Evolutionary conservation across 1,140 invertebrate genomes (phyloP), one percentile per base, ranked within the genome.

Genomic region (Coptotermes formosanus): DNA sequence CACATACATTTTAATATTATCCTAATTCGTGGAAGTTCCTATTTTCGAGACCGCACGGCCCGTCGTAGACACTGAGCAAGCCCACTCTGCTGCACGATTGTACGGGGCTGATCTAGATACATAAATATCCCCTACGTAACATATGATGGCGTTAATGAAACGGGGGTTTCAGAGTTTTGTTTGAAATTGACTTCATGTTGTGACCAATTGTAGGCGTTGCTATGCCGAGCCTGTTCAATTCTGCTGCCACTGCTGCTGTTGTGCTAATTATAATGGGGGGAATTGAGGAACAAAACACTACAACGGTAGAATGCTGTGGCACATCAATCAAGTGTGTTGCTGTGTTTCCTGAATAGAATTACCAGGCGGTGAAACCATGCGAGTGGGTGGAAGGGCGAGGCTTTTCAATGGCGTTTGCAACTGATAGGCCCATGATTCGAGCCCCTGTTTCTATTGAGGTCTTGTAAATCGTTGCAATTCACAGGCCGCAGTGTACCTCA

Each of bases 241-340:
- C 64, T 75, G 64, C 52, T 21, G 52, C 38, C 38, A 38, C 52
- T 48, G 48, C 59, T 64, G 19, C 59, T 75, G 64, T 75, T 75
- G 64, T 75, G 64, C 64, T 75, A 75, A 75, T 75, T 75, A 75
- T 75, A 75, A 75, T 75, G 64, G 25, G 25, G 64, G 64, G n/a
- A 75, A 75, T 75, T 75, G 64, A 25, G 64, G n/a, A 75, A 75
- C 64, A 75, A 75, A 75, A 75, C 64, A 75, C 64, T 75, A 75
- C 64, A 75, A 75, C 64, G 14, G 64, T 30, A 75, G 64, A 75
- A n/a, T 75, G 16, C 8, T n/a, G 64, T 30, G 19, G 25, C 64
- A 30, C 64, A 75, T 75, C 64, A 75, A 75, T 75, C 64, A 75
- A 75, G 64, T 75, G 64, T 30, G 64, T 75, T 75, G 64, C 64